These are phyloP conservation scores for Cancer borealis DNA, from an alignment of 2,888 invertebrate genomes.

Conservation along the genomic window DNA sequence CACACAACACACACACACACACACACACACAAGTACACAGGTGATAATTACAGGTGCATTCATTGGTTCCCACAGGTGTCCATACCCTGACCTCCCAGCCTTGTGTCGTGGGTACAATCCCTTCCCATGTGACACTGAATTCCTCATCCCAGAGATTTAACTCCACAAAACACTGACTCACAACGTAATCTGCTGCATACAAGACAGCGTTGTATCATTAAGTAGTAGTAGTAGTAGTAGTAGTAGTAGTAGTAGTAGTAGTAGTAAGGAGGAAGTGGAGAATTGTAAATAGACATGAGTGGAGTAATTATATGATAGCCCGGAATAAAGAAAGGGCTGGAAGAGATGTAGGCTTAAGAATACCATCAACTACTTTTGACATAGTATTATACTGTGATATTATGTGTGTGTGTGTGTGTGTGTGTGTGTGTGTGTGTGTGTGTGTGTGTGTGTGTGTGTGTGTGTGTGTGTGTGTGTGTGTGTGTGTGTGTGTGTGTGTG, in stretches of 20 bases:
- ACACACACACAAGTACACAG: background rate
- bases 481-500: background rate
- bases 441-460: background rate
- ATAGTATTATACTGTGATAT: slow-evolving; percentile 15
- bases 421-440: background rate
- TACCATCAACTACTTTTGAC: background rate
- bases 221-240: background rate
- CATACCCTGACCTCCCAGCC: background rate
- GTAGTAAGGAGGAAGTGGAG: no score
- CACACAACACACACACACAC: background rate
- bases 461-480: slow-evolving; percentile 6
- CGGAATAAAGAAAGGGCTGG: background rate
- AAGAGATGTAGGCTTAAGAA: background rate
- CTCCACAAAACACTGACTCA: background rate
- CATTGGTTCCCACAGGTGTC: background rate
- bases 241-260: slow-evolving; percentile 5
- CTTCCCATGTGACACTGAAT: background rate
- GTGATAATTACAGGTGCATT: background rate
- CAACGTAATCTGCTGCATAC: background rate
- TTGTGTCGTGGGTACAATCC: background rate
- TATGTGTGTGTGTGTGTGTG: background rate
- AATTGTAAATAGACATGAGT: background rate
- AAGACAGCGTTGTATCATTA: background rate
- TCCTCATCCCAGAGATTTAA: background rate
- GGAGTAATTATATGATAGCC: background rate